Evolutionary conservation across 2,888 invertebrate species (phyloP), one percentile per base, ranked within the genome.

Genomic region (Parnassius mnemosyne): DNA sequence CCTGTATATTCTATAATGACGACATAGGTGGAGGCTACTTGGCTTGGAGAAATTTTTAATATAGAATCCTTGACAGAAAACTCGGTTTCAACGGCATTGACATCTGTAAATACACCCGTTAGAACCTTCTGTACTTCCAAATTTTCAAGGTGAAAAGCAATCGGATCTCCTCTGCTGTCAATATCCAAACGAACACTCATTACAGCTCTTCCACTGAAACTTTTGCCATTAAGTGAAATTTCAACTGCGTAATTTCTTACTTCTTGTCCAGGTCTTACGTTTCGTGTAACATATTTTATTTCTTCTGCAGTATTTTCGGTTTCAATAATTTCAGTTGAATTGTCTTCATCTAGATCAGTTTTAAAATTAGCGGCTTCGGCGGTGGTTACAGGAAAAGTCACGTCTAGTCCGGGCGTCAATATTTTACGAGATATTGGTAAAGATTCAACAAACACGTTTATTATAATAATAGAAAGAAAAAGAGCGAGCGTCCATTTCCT

Each of bases 1-100:
- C 79, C 82, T 16, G 73, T 72, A 64, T 85, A 88, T 58, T 81
- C 77, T 25, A 89, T 75, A 10, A 83, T 67, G 2, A 87, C 66
- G 10, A 79, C 68, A 63, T 74, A 82, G 1, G 71, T 62, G 5
- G 68, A 69, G 3, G 75, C 75, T 11, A 13, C 0, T 46, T 63
- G 62, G 0, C 51, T 47, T 16, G 81, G 80, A 2, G 1, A 34
- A 9, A 87, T 77, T 67, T 76, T 71, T 53, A 87, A 65, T 55
- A 71, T 3, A 2, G 71, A 74, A n/a, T 71, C 77, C 5, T 72
- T 65, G 10, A 69, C 9, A 2, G 1, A 0, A 49, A 70, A 80
- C 5, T 13, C 62, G 0, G 74, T 75, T 0, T 66, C 57, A 1
- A 66, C 49, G 7, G 75, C 72, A 66, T 77, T 79, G 2, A 66